A percentile compares a stretch with the other conserved stretches of the same genome.
These are phyloP conservation scores for Eleginops maclovinus DNA, from an alignment of 2,113 vertebrate genomes.

Conservation along the genomic window DNA sequence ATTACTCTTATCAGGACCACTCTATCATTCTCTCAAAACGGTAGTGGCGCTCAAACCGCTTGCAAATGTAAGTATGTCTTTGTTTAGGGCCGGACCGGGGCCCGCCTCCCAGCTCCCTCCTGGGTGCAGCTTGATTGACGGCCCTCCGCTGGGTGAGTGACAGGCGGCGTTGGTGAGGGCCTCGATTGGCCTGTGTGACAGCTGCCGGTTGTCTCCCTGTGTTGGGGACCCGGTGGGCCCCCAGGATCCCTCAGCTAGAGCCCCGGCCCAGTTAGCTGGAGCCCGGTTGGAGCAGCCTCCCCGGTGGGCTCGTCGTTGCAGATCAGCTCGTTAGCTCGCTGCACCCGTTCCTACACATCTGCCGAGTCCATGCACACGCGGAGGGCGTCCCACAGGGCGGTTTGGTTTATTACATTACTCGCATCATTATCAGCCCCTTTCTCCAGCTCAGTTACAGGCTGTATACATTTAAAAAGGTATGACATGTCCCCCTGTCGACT, in stretches of 20 bases:
- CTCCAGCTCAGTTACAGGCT: no score
- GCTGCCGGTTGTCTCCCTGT: constrained; percentile 53
- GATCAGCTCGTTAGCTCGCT: constrained; percentile 61
- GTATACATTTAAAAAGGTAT: no score
- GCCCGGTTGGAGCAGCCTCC: constrained; percentile 29
- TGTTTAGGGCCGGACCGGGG: constrained; percentile 73
- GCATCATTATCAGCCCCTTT: no score
- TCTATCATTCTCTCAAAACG: constrained; percentile 84
- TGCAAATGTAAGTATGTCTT: constrained; percentile 84
- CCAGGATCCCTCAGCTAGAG: constrained; percentile 44
- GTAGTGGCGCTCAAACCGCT: constrained; percentile 77
- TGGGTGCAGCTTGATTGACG: constrained; percentile 83
- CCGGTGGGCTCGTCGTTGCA: constrained; percentile 43
- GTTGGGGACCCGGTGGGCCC: constrained; percentile 37
- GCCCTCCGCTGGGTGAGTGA: constrained; percentile 84
- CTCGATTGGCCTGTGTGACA: constrained; percentile 73
- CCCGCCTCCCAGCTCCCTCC: constrained; percentile 77
- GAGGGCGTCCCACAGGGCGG: no score
- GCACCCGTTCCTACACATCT: constrained; percentile 4
- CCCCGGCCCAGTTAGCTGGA: constrained; percentile 38
- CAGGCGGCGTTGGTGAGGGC: constrained; percentile 78
- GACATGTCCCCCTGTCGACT: no score
- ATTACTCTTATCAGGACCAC: constrained; percentile 84
- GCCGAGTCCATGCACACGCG: not conserved
- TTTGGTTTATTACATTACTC: no score